Conservation (phyloP, 2,113 vertebrate genomes). For the Rhegmatorhina hoffmannsi region DNA sequence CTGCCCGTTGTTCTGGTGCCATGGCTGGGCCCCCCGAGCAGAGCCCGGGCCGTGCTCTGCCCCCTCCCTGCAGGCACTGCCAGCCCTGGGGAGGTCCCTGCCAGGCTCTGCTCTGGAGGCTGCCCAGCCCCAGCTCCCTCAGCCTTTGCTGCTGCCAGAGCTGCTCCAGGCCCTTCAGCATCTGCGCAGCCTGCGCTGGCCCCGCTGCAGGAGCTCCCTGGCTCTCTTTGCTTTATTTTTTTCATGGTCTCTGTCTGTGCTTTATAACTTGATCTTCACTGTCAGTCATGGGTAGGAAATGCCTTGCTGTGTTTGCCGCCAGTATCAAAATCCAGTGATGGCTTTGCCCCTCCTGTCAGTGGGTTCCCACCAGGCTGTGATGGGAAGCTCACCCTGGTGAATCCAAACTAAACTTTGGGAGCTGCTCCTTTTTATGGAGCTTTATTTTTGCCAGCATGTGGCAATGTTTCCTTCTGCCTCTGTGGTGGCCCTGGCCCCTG, state of each 20-base stretch:
- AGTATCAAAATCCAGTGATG: neutral
- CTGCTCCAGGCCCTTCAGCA: neutral
- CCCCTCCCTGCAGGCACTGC: neutral
- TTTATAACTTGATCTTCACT: neutral
- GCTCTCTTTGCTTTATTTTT: neutral
- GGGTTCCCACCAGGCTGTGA: neutral
- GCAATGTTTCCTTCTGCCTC: neutral
- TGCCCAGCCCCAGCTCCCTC: neutral
- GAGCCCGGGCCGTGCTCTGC: neutral
- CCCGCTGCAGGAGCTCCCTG: too few species aligned
- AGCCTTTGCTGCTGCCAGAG: neutral
- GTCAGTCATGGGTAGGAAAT: neutral
- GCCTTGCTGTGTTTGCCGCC: neutral
- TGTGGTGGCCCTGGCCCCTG: too few species aligned
- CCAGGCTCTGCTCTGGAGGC: neutral
- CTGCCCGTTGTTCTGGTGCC: neutral
- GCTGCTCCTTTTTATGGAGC: neutral
- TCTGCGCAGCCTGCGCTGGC: neutral
- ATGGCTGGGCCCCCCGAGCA: neutral
- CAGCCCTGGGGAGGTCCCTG: neutral
- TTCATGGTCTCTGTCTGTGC: neutral
- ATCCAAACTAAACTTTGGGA: neutral
- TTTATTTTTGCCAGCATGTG: neutral
- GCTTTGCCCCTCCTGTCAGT: neutral
- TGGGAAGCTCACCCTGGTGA: neutral